phyloP scores from a whole-genome alignment of 2,888 invertebrate genomes.

The Monoplex corrugatus region DNA sequence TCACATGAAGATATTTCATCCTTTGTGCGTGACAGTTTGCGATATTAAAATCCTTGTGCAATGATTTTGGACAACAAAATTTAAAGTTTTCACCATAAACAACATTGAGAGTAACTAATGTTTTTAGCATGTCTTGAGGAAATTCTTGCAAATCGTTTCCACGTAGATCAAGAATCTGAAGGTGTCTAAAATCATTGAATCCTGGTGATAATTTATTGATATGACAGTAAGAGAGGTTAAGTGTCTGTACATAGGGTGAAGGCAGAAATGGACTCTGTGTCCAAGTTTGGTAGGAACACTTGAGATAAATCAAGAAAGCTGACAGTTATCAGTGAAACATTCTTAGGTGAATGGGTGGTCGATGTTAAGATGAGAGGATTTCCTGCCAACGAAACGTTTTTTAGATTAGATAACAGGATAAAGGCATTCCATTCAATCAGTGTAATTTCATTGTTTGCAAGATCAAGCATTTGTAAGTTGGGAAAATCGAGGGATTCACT shows the following conservation, averaged over 20 bases:
- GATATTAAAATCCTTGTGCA: neutral
- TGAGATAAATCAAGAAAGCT: constrained; percentile 19
- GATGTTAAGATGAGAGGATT: neutral
- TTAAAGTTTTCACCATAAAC: neutral
- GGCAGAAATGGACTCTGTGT: neutral
- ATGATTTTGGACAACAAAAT: neutral
- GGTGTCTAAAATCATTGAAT: neutral
- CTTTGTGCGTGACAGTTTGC: neutral
- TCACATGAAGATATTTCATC: constrained; percentile 1
- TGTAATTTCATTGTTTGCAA: neutral
- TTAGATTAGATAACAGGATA: neutral
- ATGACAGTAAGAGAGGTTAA: neutral
- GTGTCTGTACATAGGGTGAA: neutral
- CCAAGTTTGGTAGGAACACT: neutral
- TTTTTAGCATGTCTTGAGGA: neutral
- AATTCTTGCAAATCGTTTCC: neutral
- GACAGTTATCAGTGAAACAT: neutral
- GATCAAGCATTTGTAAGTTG: neutral
- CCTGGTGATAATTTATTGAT: neutral
- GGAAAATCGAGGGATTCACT: neutral
- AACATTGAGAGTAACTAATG: neutral
- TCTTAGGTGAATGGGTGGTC: neutral
- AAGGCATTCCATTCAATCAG: neutral
- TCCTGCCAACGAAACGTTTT: neutral
- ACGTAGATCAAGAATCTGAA: neutral